Base-by-base conservation (phyloP, 2,888 invertebrate species). In the Microplitis manilae region DNA sequence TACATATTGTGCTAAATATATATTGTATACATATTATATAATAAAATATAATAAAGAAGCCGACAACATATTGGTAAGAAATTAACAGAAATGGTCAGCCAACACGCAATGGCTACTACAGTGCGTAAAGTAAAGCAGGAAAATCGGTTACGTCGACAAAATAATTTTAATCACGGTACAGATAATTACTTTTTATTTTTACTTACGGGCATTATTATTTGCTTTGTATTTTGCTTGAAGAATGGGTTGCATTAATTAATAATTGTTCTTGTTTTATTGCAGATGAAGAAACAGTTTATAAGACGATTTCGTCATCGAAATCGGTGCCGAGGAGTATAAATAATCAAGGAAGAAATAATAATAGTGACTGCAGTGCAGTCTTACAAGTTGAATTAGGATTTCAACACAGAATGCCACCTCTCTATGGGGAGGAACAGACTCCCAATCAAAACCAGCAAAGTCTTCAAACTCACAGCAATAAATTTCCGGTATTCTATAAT, bases 401-500 rank as follows among this genome's bases (percentile, higher is more conserved):
- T 77, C 85, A 87, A 83, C 88, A 88, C 87, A 88, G 87, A 83
- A 88, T 88, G 88, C 87, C 88, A 85, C 87, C 88, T 77, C 82
- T 90, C 79, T 89, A 89, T 85, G 89, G 88, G 80, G 90, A 90
- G 78, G 89, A 89, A 86, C 90, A 84, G 85, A 90, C 82, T 86
- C 92, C 91, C 87, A 89, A 86, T 90, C 91, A 85, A 86, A 88
- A 86, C 80, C 90, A 85, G 87, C 89, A 84, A 87, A 90, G 86
- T 83, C 91, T 95, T 17, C 94, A 95, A 88, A 95, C 95, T 40
- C 95, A 95, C 90, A 95, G 95, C 83, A 94, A 93, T 84, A 95
- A 95, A 89, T 95, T 95, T 90, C 95, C 95, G 87, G 95, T 95
- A 91, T 93, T n/a, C 17, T 40, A 50, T 59, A 62, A 59, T 68